These are phyloP conservation scores for Epinotia demarniana DNA, from an alignment of 2,888 invertebrate genomes.

Conservation along the genomic window DNA sequence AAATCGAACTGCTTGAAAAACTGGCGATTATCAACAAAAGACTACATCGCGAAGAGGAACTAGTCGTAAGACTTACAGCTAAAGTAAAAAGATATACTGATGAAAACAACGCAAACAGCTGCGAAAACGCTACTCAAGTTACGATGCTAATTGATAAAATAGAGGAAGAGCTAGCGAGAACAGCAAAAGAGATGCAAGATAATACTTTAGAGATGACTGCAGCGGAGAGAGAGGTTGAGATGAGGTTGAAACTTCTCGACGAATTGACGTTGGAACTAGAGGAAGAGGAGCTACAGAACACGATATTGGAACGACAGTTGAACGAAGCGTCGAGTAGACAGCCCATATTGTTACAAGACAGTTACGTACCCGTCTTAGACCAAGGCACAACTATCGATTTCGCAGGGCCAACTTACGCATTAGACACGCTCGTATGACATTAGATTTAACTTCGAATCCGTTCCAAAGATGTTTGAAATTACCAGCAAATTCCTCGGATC, in stretches of 20 bases:
- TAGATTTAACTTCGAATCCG: conserved; percentile 53
- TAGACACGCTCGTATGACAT: conserved; percentile 81
- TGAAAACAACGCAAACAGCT: conserved; percentile 79
- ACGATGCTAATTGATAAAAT: conserved; percentile 79
- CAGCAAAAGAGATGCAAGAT: conserved; percentile 82
- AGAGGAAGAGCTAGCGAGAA: conserved; percentile 79
- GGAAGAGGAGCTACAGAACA: conserved; percentile 79
- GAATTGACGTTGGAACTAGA: conserved; percentile 82
- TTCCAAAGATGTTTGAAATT: conserved; percentile 67
- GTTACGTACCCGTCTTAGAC: conserved; percentile 77
- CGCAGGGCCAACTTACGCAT: conserved; percentile 64
- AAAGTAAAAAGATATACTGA: conserved; percentile 86
- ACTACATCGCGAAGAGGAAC: conserved; percentile 89
- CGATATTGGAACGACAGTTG: conserved; percentile 76
- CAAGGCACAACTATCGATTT: conserved; percentile 59
- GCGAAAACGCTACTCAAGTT: conserved; percentile 79
- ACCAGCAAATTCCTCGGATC: conserved; percentile 53
- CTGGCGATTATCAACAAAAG: conserved; percentile 89
- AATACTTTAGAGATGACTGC: conserved; percentile 79
- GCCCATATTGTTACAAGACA: conserved; percentile 77
- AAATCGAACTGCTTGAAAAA: conserved; percentile 89
- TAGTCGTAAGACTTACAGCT: conserved; percentile 87
- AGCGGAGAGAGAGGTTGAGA: conserved; percentile 82
- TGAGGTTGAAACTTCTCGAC: conserved; percentile 82
- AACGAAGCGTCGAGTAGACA: conserved; percentile 78